These are phyloP conservation scores for Ptiloglossa arizonensis DNA, from an alignment of 1,140 invertebrate genomes.

Conservation along the genomic window DNA sequence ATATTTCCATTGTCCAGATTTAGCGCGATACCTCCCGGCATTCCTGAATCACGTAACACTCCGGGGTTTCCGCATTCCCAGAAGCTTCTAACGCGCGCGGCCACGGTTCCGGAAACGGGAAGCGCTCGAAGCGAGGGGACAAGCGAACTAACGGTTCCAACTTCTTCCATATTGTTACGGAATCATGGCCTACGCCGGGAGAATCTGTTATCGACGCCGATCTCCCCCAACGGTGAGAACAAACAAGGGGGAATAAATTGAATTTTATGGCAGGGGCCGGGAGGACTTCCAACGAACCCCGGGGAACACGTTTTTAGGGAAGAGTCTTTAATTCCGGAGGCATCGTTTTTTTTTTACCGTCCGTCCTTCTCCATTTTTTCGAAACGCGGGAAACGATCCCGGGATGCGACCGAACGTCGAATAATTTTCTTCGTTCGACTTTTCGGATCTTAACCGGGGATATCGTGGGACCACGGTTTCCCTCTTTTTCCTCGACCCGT, in stretches of 20 bases:
- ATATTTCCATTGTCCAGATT: slow-evolving; percentile 1
- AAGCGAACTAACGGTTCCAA: slow-evolving; percentile 41
- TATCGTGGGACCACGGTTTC: too few species aligned
- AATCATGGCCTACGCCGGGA: slow-evolving; percentile 37
- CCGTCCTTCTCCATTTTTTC: background rate
- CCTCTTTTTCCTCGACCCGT: too few species aligned
- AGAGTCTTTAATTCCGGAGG: slow-evolving; percentile 6
- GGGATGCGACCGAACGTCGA: too few species aligned
- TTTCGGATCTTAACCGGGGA: too few species aligned
- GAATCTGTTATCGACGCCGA: slow-evolving; percentile 58
- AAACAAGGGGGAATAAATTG: slow-evolving; percentile 65
- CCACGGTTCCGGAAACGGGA: slow-evolving; percentile 49
- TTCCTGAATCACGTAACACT: slow-evolving; percentile 9
- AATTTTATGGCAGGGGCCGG: slow-evolving; percentile 42
- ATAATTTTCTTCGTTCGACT: too few species aligned
- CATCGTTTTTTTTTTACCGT: background rate
- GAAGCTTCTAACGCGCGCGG: slow-evolving; percentile 19
- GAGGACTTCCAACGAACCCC: background rate
- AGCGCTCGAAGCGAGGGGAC: slow-evolving; percentile 45
- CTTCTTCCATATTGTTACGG: slow-evolving; percentile 49
- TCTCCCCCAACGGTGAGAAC: slow-evolving; percentile 54
- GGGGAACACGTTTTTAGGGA: slow-evolving; percentile 13
- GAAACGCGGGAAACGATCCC: too few species aligned
- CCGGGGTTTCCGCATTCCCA: slow-evolving; percentile 42
- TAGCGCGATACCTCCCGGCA: background rate